phyloP scores from a whole-genome alignment of 2,888 invertebrate genomes.

The Empis stercorea region DNA sequence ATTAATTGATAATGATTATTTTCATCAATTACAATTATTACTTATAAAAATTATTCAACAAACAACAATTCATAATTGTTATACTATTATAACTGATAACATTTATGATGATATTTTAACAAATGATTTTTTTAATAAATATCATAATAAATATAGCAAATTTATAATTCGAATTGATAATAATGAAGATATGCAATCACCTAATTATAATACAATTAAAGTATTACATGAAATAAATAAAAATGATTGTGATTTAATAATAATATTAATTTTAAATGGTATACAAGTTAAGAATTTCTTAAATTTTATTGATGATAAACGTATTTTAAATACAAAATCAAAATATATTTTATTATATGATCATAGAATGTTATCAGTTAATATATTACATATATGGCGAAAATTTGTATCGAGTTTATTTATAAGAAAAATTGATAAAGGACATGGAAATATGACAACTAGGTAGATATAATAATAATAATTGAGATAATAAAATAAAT shows the following conservation, averaged over 20 bases:
- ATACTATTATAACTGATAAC: constrained; percentile 29
- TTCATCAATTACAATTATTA: constrained; percentile 15
- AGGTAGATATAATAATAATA: background rate
- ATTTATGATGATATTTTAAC: constrained; percentile 22
- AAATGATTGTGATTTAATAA: constrained; percentile 56
- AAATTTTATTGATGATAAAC: constrained; percentile 56
- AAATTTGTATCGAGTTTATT: constrained; percentile 63
- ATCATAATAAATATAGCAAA: constrained; percentile 9
- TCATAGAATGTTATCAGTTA: constrained; percentile 47
- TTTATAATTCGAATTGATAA: constrained; percentile 46
- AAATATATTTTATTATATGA: constrained; percentile 61
- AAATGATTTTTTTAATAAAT: constrained; percentile 17
- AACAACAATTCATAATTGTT: constrained; percentile 24
- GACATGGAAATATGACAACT: constrained; percentile 11
- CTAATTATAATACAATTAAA: constrained; percentile 44
- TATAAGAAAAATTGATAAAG: constrained; percentile 42
- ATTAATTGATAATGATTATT: constrained; percentile 16
- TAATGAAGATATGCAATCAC: constrained; percentile 50
- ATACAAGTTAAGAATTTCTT: constrained; percentile 52
- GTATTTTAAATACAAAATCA: constrained; percentile 55
- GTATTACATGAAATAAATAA: constrained; percentile 44
- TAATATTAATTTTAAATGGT: constrained; percentile 60
- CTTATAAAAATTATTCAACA: constrained; percentile 17
- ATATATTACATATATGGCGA: constrained; percentile 62
- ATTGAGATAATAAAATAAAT: background rate